Evolutionary conservation across 2,797 vertebrate genomes (phyloP).

Genomic region (Sebastes trivittatus): DNA sequence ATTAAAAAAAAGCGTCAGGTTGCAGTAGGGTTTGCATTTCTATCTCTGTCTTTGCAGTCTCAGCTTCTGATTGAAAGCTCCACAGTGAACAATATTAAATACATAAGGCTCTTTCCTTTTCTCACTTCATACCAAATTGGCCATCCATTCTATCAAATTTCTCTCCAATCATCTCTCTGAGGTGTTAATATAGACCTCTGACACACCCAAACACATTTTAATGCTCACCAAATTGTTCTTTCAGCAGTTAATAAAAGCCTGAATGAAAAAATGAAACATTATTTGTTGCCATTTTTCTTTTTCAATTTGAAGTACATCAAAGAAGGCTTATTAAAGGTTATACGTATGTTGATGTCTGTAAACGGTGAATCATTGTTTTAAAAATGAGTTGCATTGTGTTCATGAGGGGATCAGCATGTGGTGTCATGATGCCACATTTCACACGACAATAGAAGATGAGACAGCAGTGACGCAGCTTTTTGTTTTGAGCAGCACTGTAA

Average conservation of each 20-base stretch:
- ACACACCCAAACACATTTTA: not conserved
- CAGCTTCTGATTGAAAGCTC: not conserved
- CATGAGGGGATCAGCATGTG: not conserved
- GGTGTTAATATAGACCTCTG: not conserved
- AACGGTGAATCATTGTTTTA: not conserved
- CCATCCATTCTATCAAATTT: not conserved
- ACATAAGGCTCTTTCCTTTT: not conserved
- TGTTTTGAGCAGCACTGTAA: not conserved
- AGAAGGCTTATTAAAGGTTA: not conserved
- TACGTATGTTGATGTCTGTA: not conserved
- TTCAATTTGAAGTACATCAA: not conserved
- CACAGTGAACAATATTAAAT: not conserved
- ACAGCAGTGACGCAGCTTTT: constrained; percentile 7
- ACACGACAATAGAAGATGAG: constrained; percentile 5
- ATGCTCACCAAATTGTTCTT: not conserved
- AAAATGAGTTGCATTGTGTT: not conserved
- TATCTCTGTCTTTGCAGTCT: not conserved
- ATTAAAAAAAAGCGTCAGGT: not conserved
- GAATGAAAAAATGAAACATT: not conserved
- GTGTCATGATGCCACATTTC: not conserved
- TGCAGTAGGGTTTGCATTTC: not conserved
- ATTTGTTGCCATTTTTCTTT: not conserved
- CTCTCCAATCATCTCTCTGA: not conserved
- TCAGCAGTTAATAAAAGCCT: not conserved
- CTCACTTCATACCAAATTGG: not conserved